These are phyloP conservation scores for Acanthosepion pharaonis DNA, from an alignment of 2,888 invertebrate species.

Conservation along the genomic window DNA sequence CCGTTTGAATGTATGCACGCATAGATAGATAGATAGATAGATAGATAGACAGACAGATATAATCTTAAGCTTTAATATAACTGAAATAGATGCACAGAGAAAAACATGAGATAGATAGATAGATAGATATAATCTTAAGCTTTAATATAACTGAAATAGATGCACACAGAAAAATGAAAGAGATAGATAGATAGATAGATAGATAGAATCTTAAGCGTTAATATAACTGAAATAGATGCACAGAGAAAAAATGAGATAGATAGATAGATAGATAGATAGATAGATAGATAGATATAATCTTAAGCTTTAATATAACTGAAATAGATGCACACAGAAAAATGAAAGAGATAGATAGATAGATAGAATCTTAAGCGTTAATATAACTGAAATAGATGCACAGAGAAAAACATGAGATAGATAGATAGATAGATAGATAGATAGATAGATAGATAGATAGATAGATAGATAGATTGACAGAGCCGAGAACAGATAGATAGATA, in stretches of 20 bases:
- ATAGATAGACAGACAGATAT: no score
- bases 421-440: not conserved
- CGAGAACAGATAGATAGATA: not conserved
- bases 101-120: not conserved
- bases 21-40: not conserved
- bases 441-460: not conserved
- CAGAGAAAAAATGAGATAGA: not conserved
- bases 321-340: no score
- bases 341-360: not conserved
- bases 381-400: no score
- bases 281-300: no score
- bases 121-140: no score
- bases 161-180: not conserved
- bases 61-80: no score
- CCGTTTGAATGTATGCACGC: not conserved
- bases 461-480: not conserved
- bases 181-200: not conserved
- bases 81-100: no score
- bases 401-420: not conserved
- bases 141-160: no score
- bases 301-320: no score
- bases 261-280: not conserved
- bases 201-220: no score
- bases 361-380: no score
- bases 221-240: no score